Percentiles rank a stretch among this genome's conserved stretches.
Evolutionary conservation across 2,113 vertebrate species (phyloP).

Genomic region (Perccottus glenii): DNA sequence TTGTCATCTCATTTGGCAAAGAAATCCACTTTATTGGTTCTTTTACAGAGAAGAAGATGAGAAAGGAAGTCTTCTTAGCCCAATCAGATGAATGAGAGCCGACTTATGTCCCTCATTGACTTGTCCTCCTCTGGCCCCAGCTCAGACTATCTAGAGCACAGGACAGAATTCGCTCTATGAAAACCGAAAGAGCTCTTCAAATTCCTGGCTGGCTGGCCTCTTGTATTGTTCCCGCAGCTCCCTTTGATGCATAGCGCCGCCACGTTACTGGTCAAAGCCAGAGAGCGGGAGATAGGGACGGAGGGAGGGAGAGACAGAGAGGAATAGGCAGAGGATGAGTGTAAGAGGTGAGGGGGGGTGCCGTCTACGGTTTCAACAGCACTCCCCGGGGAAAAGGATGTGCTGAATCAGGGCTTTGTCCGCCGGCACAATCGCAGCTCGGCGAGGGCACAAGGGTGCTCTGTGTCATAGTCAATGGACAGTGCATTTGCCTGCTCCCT

Average conservation of each 20-base stretch:
- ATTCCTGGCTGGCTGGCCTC: conserved; percentile 69
- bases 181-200: conserved; percentile 67
- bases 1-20: conserved; percentile 28
- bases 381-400: conserved; percentile 74
- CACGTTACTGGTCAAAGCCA: conserved; percentile 70
- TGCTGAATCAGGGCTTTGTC: conserved; percentile 81
- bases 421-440: conserved; percentile 64
- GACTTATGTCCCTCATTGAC: conserved; percentile 54
- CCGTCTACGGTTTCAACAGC: conserved; percentile 73
- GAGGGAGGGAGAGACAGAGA: conserved; percentile 50
- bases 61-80: conserved; percentile 28
- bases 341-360: conserved; percentile 47
- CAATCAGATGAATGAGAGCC: conserved; percentile 34
- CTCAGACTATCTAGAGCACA: conserved; percentile 49
- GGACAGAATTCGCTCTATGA: conserved; percentile 65
- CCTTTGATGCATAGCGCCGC: conserved; percentile 80
- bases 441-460: conserved; percentile 75
- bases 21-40: conserved; percentile 35
- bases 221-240: conserved; percentile 75
- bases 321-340: conserved; percentile 28
- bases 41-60: conserved; percentile 44
- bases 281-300: conserved; percentile 43
- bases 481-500: conserved; percentile 68
- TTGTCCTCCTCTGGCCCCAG: conserved; percentile 26
- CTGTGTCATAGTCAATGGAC: conserved; percentile 71